phyloP scores from a whole-genome alignment of 2,113 vertebrate genomes.

The Gymnogyps californianus region DNA sequence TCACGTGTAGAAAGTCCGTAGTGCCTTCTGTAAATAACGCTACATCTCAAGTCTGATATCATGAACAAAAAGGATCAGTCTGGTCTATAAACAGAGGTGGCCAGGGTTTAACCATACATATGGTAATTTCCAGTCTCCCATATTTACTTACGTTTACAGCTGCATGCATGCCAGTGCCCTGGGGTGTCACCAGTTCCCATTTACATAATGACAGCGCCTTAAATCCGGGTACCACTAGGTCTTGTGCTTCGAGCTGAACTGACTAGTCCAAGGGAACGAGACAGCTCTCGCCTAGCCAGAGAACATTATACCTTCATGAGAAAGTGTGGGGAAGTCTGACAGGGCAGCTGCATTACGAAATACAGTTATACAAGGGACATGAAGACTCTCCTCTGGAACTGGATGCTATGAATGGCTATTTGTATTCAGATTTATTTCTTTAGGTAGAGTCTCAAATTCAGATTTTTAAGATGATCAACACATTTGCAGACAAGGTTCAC shows the following conservation, averaged over 20 bases:
- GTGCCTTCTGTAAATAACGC: neutral
- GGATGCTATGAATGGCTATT: neutral
- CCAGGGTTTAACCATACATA: neutral
- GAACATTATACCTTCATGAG: fast-evolving
- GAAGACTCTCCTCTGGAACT: neutral
- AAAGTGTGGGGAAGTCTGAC: neutral
- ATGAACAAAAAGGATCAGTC: neutral
- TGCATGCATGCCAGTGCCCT: neutral
- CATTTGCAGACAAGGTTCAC: neutral
- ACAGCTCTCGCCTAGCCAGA: neutral
- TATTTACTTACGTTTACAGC: neutral
- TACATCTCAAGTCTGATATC: neutral
- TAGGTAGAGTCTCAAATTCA: neutral
- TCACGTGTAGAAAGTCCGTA: fast-evolving
- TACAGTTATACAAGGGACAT: fast-evolving
- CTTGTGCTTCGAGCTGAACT: neutral
- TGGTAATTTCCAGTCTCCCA: neutral
- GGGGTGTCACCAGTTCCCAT: neutral
- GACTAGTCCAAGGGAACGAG: neutral
- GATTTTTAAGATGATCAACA: neutral
- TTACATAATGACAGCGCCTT: neutral
- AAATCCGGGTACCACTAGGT: neutral
- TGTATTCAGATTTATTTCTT: neutral
- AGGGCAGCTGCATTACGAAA: neutral
- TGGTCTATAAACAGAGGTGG: neutral